Evolutionary conservation across 2,113 vertebrate species (phyloP).

Genomic region (Festucalex cinctus): DNA sequence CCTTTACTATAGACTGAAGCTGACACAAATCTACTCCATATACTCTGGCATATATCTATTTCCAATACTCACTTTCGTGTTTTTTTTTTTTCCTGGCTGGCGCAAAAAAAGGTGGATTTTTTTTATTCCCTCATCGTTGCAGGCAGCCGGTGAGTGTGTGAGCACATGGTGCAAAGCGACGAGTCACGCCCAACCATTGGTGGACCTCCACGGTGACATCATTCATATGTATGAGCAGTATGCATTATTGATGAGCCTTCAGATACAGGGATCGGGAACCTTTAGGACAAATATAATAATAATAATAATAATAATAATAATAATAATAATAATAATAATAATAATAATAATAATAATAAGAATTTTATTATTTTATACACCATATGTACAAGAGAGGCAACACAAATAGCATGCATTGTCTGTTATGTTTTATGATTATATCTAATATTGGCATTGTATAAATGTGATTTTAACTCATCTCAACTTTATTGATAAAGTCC

Average conservation of each 20-base stretch:
- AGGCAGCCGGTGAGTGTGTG: conserved; percentile 27
- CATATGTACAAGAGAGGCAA: too few species aligned
- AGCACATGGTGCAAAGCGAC: conserved; percentile 56
- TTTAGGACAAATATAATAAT: background rate
- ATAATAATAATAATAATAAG: too few species aligned
- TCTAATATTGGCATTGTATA: too few species aligned
- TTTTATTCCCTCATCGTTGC: conserved; percentile 43
- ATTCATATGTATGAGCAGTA: conserved; percentile 36
- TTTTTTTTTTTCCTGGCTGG: background rate
- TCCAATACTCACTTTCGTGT: conserved; percentile 52
- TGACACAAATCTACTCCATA: conserved; percentile 14
- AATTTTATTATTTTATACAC: too few species aligned
- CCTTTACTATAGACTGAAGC: background rate
- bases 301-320: too few species aligned
- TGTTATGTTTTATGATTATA: too few species aligned
- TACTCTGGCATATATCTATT: background rate
- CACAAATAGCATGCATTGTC: too few species aligned
- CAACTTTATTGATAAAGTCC: too few species aligned
- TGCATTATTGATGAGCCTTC: conserved; percentile 47
- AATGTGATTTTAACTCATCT: too few species aligned
- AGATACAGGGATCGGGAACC: background rate
- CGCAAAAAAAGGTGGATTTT: conserved; percentile 6
- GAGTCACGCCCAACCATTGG: conserved; percentile 47
- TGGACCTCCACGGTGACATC: conserved; percentile 59
- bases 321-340: too few species aligned